phyloP scores from a whole-genome alignment of 2,888 invertebrate species.

The Polydesmus complanatus region DNA sequence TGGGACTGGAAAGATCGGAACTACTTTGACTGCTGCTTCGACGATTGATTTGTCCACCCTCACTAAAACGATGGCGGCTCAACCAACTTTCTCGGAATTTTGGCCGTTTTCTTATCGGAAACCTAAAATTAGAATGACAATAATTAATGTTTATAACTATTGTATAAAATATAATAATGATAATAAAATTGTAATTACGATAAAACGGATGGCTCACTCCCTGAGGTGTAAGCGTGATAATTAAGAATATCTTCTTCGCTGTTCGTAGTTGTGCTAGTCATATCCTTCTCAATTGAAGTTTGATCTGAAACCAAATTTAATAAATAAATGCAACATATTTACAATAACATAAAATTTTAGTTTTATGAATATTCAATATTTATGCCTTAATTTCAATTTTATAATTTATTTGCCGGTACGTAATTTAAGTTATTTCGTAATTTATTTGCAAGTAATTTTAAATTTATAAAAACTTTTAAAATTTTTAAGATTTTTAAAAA shows the following conservation, averaged over 20 bases:
- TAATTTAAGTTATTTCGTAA: too few species aligned
- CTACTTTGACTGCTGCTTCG: constrained; percentile 48
- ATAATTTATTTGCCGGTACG: too few species aligned
- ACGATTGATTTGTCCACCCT: constrained; percentile 21
- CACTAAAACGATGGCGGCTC: constrained; percentile 10
- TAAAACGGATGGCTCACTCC: constrained; percentile 36
- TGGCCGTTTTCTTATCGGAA: constrained; percentile 14
- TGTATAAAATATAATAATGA: background rate
- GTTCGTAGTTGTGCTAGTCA: constrained; percentile 33
- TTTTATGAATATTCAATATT: too few species aligned
- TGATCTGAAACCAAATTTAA: constrained; percentile 13
- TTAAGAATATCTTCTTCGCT: constrained; percentile 41
- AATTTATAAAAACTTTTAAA: too few species aligned
- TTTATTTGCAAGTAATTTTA: too few species aligned
- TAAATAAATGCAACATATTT: background rate
- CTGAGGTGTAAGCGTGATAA: constrained; percentile 49
- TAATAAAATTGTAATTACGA: constrained; percentile 9
- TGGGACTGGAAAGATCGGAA: constrained; percentile 76
- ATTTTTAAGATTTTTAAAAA: too few species aligned
- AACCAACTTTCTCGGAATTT: constrained; percentile 19
- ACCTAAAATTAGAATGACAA: background rate
- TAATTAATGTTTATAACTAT: background rate
- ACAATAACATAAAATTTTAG: too few species aligned
- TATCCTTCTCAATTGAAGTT: constrained; percentile 20
- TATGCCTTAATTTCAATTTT: too few species aligned